Conservation (phyloP, 2,888 invertebrate species). For the Tromatobia lineatoria region DNA sequence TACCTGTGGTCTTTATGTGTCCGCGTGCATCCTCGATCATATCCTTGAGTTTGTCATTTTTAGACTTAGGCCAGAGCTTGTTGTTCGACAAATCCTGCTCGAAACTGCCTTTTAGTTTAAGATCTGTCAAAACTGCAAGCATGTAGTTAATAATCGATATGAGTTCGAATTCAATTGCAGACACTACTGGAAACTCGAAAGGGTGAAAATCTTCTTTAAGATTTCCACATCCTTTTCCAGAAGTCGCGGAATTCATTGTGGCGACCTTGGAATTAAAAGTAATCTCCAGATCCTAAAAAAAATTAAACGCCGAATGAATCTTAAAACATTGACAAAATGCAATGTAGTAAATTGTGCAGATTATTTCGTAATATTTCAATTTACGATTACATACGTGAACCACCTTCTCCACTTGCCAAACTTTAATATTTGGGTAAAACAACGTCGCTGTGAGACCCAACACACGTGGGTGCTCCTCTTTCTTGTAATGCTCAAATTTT, state of each 20-base stretch:
- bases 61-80: slow-evolving; percentile 76
- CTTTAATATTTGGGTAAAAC: slow-evolving; percentile 90
- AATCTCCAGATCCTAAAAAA: slow-evolving; percentile 89
- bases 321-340: not conserved
- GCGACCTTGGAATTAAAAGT: slow-evolving; percentile 91
- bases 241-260: slow-evolving; percentile 88
- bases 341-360: not conserved
- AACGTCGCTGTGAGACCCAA: slow-evolving; percentile 96
- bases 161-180: slow-evolving; percentile 51
- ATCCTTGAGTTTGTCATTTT: slow-evolving; percentile 83
- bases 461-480: slow-evolving; percentile 89
- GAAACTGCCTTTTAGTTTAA: slow-evolving; percentile 65
- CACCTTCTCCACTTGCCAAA: slow-evolving; percentile 86
- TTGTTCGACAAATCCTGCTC: slow-evolving; percentile 73
- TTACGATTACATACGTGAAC: slow-evolving; percentile 79
- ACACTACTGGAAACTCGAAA: slow-evolving; percentile 73
- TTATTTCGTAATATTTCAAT: not conserved
- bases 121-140: slow-evolving; percentile 33
- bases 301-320: not conserved
- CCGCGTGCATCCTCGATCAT: slow-evolving; percentile 86
- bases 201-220: slow-evolving; percentile 83
- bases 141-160: slow-evolving; percentile 58
- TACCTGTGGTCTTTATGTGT: slow-evolving; percentile 87
- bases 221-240: slow-evolving; percentile 87
- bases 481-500: slow-evolving; percentile 86